These are phyloP conservation scores for Aphelocoma californica DNA, from an alignment of 2,797 vertebrate species.

Conservation along the genomic window DNA sequence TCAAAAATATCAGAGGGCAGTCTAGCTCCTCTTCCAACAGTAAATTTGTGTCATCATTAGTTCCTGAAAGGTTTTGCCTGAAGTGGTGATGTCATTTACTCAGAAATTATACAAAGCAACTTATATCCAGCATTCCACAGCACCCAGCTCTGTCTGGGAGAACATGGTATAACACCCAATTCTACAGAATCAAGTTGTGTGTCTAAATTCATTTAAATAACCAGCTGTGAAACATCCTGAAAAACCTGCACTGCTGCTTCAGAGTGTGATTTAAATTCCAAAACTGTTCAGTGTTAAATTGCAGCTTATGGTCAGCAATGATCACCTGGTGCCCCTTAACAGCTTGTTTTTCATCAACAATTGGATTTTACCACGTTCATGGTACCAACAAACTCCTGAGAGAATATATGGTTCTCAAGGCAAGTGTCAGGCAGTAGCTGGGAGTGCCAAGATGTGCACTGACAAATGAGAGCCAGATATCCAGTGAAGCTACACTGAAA, in stretches of 20 bases:
- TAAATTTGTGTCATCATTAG: not conserved
- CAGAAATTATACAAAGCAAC: not conserved
- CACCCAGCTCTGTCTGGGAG: not conserved
- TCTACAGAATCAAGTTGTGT: rapidly evolving
- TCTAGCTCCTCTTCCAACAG: not conserved
- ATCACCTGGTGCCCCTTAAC: not conserved
- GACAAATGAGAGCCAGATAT: not conserved
- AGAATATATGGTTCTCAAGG: not conserved
- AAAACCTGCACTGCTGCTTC: not conserved
- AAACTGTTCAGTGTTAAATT: not conserved
- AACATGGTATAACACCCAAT: not conserved
- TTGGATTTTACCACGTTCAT: not conserved
- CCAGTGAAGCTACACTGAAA: not conserved
- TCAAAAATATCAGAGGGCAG: not conserved
- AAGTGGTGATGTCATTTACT: not conserved
- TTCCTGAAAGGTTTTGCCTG: not conserved
- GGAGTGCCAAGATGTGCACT: not conserved
- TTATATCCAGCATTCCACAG: not conserved
- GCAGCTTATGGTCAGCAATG: not conserved
- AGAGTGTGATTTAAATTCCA: not conserved
- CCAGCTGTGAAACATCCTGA: not conserved
- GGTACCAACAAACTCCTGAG: not conserved
- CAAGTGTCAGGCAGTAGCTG: not conserved
- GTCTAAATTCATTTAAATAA: not conserved
- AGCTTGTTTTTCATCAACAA: not conserved